Base-by-base conservation (phyloP, 2,888 invertebrate genomes). In the Caenorhabditis macrosperma region DNA sequence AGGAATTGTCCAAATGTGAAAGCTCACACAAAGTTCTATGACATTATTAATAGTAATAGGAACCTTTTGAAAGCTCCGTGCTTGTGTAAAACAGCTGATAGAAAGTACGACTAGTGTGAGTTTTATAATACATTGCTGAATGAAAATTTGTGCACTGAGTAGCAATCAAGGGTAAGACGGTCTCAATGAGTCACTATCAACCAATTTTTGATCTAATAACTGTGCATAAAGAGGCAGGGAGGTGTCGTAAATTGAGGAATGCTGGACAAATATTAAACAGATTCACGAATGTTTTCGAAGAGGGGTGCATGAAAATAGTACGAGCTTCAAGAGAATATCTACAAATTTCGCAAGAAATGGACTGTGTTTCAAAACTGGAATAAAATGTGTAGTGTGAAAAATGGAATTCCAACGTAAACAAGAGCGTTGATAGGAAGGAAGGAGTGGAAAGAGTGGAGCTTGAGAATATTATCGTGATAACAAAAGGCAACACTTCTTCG, bases 341-440 rank as follows among this genome's bases (percentile, higher is more conserved):
- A 64, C 35, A 66, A 55, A 30, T 17, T 54, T 22, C 20, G 52
- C 22, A 30, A 30, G 1, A 24, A 46, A n/a, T 35, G 26, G 55
- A 28, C 26, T 24, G 41, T 52, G 54, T 66, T 66, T 20, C 44
- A 44, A 44, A 55, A 30, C 41, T 38, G 33, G 22, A n/a, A 10
- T 17, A n/a, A 20, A 54, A 15, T 35, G 52, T 41, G 41, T 2
- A 17, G 10, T 17, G 44, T 9, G n/a, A n/a, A n/a, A n/a, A n/a
- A 44, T n/a, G 17, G n/a, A 66, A 59, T 50, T 68, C 33, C 30
- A 50, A 38, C 59, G 68, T 68, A 68, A 68, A 68, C 68, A 68
- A 59, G 28, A 38, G 10, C 1, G 28, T 50, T 38, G 66, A 66
- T 66, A 66, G 44, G 55, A 55, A 66, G 35, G 9, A 61, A 22